Conservation (phyloP, 1,140 invertebrate genomes). For the Zaprionus nigranus region DNA sequence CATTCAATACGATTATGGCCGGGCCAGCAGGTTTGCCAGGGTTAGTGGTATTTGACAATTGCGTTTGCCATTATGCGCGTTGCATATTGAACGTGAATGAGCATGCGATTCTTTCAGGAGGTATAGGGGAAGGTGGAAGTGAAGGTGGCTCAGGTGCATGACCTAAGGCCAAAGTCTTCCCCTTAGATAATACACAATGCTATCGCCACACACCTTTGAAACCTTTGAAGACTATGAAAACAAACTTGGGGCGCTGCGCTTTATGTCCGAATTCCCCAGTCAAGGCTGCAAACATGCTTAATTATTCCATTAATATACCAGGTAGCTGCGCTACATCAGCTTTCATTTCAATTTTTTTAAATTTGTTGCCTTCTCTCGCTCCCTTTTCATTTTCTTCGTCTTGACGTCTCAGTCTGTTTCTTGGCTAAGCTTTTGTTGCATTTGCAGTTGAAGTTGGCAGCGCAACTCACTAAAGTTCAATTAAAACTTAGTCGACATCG, state of each 20-base stretch:
- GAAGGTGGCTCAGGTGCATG: background rate
- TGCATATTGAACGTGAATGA: slow-evolving; percentile 61
- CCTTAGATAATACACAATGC: slow-evolving; percentile 46
- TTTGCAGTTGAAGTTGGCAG: slow-evolving; percentile 49
- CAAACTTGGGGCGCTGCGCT: slow-evolving; percentile 54
- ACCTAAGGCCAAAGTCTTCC: slow-evolving; percentile 9
- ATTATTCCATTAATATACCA: slow-evolving; percentile 78
- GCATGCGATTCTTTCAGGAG: background rate
- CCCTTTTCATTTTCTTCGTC: slow-evolving; percentile 7
- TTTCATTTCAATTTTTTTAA: slow-evolving; percentile 56
- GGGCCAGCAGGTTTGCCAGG: slow-evolving; percentile 24
- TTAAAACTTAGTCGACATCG: slow-evolving; percentile 66
- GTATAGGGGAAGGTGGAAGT: no score
- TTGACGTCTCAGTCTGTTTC: slow-evolving; percentile 18
- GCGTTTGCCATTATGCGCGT: slow-evolving; percentile 48
- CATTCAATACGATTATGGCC: slow-evolving; percentile 78
- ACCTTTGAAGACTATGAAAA: slow-evolving; percentile 65
- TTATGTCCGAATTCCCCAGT: slow-evolving; percentile 21
- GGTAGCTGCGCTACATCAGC: slow-evolving; percentile 40
- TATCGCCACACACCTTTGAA: background rate
- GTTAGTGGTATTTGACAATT: slow-evolving; percentile 56
- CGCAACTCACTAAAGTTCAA: slow-evolving; percentile 73
- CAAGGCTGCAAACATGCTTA: slow-evolving; percentile 68
- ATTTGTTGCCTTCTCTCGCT: background rate
- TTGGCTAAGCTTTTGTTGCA: slow-evolving; percentile 52